Base-by-base conservation (phyloP, 1,140 invertebrate genomes). In the Drosophila repleta region DNA sequence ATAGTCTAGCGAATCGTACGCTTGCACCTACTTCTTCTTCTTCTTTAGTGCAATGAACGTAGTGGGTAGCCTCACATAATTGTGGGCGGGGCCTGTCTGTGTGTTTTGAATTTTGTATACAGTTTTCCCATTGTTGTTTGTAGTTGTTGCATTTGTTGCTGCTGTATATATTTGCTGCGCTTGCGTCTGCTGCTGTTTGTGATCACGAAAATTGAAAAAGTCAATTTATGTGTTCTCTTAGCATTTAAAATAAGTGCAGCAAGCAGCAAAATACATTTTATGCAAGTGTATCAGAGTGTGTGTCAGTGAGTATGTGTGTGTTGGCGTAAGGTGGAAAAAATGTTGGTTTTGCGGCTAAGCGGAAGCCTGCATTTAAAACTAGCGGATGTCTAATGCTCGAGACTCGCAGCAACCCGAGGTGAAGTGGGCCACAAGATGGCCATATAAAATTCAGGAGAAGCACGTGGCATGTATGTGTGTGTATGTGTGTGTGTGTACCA, bases 181-280 rank as follows among this genome's bases (percentile, higher is more conserved):
- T 35, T 66, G 35, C 8, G 57, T 45, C 39, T 66, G 37, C 37
- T 67, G 58, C 46, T 62, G 68, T 60, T 57, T 61, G 39, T 37
- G 60, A 70, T 70, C 52, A 45, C 26, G 52, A 65, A 81, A 87
- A 74, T 80, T 76, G 79, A 83, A 83, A 81, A 84, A 74, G 74
- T 62, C 71, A 85, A 84, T 85, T 87, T 85, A 87, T 85, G 82
- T 72, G 81, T 65, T 72, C 78, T 72, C 74, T 85, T 78, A 56
- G 66, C 74, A 75, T 87, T 87, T 62, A 51, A 64, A 77, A 71
- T 68, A 78, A 62, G 81, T 85, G 82, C 64, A 52, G 60, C 67
- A 39, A 13, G 57, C 60, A 66, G 51, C 57, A 63, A 3, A n/a
- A 57, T 39, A 51, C 13, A 6, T 17, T 41, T 17, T 5, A n/a